phyloP scores from a whole-genome alignment of 1,140 invertebrate genomes.

The Aphaenogaster floridana region DNA sequence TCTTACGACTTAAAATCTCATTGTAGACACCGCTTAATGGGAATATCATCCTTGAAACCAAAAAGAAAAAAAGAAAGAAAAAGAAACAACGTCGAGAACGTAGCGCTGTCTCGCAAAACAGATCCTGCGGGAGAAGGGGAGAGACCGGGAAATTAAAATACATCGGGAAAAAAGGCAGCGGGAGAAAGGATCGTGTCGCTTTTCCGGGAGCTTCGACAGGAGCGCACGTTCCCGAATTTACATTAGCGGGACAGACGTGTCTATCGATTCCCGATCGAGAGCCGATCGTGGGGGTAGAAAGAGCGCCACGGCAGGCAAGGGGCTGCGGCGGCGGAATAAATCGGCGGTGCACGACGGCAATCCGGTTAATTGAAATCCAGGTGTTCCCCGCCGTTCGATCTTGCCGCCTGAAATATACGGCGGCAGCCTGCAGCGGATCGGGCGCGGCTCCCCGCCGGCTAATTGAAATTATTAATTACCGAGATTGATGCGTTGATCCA shows the following conservation, averaged over 20 bases:
- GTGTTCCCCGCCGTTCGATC: conserved; percentile 49
- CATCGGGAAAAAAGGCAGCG: neutral
- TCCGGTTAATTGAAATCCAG: conserved; percentile 75
- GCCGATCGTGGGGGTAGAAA: neutral
- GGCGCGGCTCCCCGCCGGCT: neutral
- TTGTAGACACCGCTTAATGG: no score
- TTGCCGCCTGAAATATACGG: conserved; percentile 59
- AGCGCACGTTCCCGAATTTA: conserved; percentile 56
- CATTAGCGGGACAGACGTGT: conserved; percentile 66
- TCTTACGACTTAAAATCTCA: no score
- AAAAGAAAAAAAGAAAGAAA: neutral
- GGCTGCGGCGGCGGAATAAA: conserved; percentile 32
- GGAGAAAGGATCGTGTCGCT: neutral
- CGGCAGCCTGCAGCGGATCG: conserved; percentile 23
- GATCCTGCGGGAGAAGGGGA: neutral
- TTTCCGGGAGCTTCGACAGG: conserved; percentile 17
- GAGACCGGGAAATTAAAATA: conserved; percentile 13
- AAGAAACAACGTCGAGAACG: neutral
- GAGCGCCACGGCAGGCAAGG: neutral
- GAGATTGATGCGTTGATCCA: conserved; percentile 54
- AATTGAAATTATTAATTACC: conserved; percentile 74
- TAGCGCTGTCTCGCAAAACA: neutral
- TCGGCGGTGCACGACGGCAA: conserved; percentile 66
- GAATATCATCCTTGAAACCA: neutral
- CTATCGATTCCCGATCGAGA: conserved; percentile 69